Base-by-base conservation (phyloP, 2,797 vertebrate genomes). In the Protonibea diacanthus region DNA sequence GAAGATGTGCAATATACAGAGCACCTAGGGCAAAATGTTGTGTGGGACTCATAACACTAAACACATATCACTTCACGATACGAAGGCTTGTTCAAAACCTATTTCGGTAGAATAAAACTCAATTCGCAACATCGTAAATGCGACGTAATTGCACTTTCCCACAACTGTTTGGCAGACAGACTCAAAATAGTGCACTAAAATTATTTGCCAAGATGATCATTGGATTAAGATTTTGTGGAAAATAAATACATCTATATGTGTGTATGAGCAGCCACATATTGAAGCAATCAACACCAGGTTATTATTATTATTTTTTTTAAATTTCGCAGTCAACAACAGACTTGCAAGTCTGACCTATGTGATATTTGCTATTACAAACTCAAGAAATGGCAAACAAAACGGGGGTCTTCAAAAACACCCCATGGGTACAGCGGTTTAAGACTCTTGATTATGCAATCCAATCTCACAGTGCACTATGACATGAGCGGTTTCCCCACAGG, bases 381-480 rank as follows among this genome's bases (percentile, higher is more conserved):
- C 17, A 29, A 51, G 53, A 76, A 73, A 13, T 21, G 1, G n/a
- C 4, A 0, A 73, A 77, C 44, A 71, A 74, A 74, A 56, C n/a
- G 23, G 21, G 3, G 29, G 18, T 38, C 49, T 60, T 65, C 21
- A 23, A 40, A 85, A 79, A 55, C 21, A 73, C 4, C 57, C 59
- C 56, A 60, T 0, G 1, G 71, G 53, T 68, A 63, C 1, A 0
- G 21, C 2, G 11, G 55, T 53, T 83, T 78, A 53, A 78, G 57
- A 68, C 57, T 76, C 59, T 55, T 23, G 29, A 88, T 93, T 74
- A 89, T 80, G 78, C 81, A 81, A 77, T 78, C 60, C 74, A 72
- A 25, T 82, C 60, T 78, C 83, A 69, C 21, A n/a, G 44, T 48
- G 80, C 76, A 51, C 76, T 66, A 45, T 76, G 87, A 86, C 86